A percentile compares a stretch with the other conserved stretches of the same genome.
These are phyloP conservation scores for Pachypanchax playfairii DNA, from an alignment of 2,113 vertebrate species.

Conservation along the genomic window DNA sequence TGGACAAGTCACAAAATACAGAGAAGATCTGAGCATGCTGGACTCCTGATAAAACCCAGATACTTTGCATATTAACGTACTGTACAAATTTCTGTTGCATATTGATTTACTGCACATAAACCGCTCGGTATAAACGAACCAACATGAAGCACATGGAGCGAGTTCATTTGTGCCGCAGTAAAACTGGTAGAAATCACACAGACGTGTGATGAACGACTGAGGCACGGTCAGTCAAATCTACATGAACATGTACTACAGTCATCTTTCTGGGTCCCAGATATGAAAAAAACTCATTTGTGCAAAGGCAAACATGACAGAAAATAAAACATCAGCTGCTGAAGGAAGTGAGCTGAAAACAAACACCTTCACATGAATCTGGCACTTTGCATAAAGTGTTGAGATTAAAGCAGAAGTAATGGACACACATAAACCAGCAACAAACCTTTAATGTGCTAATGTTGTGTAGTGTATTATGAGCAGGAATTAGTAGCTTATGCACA, in stretches of 20 bases:
- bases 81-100: constrained; percentile 71
- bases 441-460: constrained; percentile 18
- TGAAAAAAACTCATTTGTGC: constrained; percentile 28
- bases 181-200: constrained; percentile 10
- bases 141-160: constrained; percentile 16
- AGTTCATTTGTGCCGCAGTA: constrained; percentile 21
- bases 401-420: constrained; percentile 23
- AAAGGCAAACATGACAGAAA: constrained; percentile 64
- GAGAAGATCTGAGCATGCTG: constrained; percentile 65
- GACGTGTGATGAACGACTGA: constrained; percentile 27
- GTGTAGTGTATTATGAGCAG: neutral
- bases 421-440: constrained; percentile 10
- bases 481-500: constrained; percentile 14
- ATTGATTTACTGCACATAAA: constrained; percentile 65
- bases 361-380: neutral
- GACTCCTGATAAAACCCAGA: constrained; percentile 47
- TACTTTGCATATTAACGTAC: constrained; percentile 74
- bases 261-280: constrained; percentile 15
- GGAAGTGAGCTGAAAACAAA: constrained; percentile 45
- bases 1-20: constrained; percentile 63
- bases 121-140: constrained; percentile 11
- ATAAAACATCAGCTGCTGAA: constrained; percentile 21
- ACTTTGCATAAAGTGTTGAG: constrained; percentile 27
- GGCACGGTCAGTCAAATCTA: neutral
- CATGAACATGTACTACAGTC: neutral